Evolutionary conservation across 2,113 vertebrate genomes (phyloP).

Genomic region (Onychostoma macrolepis): DNA sequence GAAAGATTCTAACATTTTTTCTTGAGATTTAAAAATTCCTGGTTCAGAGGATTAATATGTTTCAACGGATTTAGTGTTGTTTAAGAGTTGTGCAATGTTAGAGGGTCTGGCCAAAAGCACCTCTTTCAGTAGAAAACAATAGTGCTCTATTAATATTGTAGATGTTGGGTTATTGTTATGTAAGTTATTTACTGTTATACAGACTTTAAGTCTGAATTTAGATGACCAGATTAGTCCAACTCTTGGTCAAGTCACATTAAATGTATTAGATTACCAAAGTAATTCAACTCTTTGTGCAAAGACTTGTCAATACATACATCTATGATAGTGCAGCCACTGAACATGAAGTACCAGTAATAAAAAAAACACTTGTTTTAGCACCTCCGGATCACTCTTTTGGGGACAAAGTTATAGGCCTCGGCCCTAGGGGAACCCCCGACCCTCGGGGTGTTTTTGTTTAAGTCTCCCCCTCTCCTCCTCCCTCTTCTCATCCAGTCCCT

Average conservation of each 20-base stretch:
- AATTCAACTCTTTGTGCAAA: slow-evolving; percentile 2
- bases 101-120: neutral
- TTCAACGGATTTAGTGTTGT: neutral
- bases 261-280: neutral
- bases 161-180: neutral
- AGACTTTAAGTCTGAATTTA: slow-evolving; percentile 5
- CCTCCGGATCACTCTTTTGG: slow-evolving; percentile 24
- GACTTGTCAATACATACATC: neutral
- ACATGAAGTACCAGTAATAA: neutral
- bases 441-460: slow-evolving; percentile 70
- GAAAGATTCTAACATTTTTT: neutral
- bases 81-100: slow-evolving; percentile 19
- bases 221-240: neutral
- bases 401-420: slow-evolving; percentile 34
- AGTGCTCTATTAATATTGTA: neutral
- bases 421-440: slow-evolving; percentile 49
- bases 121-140: slow-evolving; percentile 6
- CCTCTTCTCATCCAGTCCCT: slow-evolving; percentile 53
- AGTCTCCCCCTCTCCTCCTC: slow-evolving; percentile 60
- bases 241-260: slow-evolving; percentile 5
- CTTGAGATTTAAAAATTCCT: neutral
- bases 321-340: neutral
- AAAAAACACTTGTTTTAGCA: slow-evolving; percentile 16
- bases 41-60: neutral
- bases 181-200: slow-evolving; percentile 2